phyloP scores from a whole-genome alignment of 2,797 vertebrate species.

The Hemitrygon akajei region DNA sequence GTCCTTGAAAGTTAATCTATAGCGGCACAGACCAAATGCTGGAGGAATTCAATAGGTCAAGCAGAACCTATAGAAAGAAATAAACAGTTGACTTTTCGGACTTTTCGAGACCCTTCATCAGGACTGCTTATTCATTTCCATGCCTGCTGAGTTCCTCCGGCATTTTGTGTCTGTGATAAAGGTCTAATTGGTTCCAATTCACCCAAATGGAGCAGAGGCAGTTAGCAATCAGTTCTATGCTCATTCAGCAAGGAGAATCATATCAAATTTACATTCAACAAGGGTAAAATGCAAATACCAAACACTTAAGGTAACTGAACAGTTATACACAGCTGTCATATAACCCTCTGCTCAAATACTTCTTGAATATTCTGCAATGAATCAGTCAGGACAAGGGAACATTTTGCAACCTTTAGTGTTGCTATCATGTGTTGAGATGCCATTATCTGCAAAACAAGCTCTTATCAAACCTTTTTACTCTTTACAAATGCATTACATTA shows the following conservation, averaged over 20 bases:
- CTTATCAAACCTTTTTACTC: not conserved
- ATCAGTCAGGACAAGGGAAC: not conserved
- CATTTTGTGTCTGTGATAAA: not conserved
- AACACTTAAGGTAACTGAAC: slow-evolving; percentile 18
- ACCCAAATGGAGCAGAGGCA: not conserved
- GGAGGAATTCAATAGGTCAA: no score
- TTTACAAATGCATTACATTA: not conserved
- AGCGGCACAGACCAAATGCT: no score
- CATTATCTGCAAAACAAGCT: not conserved
- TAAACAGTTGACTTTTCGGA: no score
- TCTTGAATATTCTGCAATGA: not conserved
- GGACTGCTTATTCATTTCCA: no score
- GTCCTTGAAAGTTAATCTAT: no score
- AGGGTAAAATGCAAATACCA: slow-evolving; percentile 20
- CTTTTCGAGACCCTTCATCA: no score
- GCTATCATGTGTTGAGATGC: not conserved
- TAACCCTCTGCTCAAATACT: not conserved
- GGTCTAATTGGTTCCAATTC: not conserved
- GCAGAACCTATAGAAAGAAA: no score
- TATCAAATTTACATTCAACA: not conserved
- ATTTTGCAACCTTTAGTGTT: not conserved
- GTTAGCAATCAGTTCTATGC: not conserved
- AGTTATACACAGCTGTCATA: slow-evolving; percentile 8
- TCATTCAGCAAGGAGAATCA: not conserved
- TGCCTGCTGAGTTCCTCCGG: no score